A percentile compares a stretch with the other conserved stretches of the same genome.
Conservation (phyloP, 2,113 vertebrate genomes). For the Microtus montanus region DNA sequence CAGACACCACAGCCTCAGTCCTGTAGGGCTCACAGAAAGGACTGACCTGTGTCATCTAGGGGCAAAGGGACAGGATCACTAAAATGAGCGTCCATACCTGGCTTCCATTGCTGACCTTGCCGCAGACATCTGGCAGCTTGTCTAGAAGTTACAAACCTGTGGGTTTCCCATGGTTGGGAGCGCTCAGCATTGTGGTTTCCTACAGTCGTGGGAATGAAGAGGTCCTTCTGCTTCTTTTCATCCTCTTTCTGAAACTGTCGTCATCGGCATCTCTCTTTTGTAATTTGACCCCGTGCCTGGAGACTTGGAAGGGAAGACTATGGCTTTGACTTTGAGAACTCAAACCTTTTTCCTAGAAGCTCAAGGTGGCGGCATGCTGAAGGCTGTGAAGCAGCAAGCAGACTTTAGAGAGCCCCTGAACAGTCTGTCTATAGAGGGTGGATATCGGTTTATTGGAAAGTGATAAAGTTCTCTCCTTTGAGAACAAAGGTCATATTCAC, state of each 20-base stretch:
- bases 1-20: neutral
- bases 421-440: neutral
- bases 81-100: slow-evolving; percentile 2
- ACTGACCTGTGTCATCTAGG: neutral
- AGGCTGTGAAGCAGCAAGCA: neutral
- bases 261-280: neutral
- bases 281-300: neutral
- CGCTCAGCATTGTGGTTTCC: slow-evolving; percentile 59
- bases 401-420: too few species aligned
- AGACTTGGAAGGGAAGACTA: neutral
- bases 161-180: slow-evolving; percentile 68
- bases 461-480: neutral
- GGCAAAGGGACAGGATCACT: neutral
- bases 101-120: slow-evolving; percentile 63
- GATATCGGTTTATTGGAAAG: neutral
- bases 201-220: slow-evolving; percentile 62
- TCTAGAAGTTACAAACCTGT: slow-evolving; percentile 54
- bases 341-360: neutral
- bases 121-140: slow-evolving; percentile 18
- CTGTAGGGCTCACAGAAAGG: neutral
- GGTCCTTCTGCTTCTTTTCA: slow-evolving; percentile 12
- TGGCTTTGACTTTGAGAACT: neutral
- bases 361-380: neutral
- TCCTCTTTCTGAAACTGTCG: slow-evolving; percentile 47
- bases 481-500: neutral